Evolutionary conservation across 2,113 vertebrate genomes (phyloP), one percentile per base, ranked within the genome.

Genomic region (Sander vitreus): DNA sequence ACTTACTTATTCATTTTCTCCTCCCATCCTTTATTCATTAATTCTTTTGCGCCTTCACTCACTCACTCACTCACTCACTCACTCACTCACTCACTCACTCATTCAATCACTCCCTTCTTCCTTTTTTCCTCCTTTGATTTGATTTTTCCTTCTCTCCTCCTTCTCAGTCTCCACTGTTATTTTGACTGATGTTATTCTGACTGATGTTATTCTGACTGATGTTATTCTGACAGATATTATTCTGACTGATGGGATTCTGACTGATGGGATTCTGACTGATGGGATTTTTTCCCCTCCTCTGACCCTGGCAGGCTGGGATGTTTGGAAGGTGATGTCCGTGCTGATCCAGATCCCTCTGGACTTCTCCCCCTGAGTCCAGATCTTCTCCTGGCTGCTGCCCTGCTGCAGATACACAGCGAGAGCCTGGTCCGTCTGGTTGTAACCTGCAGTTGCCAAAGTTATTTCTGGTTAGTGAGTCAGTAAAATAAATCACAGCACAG

Each of bases 361-460:
- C 63, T 91, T 96, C 73, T 97, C 97, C 13, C 91, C 94, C 63
- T 96, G 96, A 0, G 95, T 97, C 98, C 98, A 99, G 84, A 99
- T 96, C 93, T 96, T 97, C 90, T 97, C 96, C 85, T 96, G 96
- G 88, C 94, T 93, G 7, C 95, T 89, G 65, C 95, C 94, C 77
- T 95, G 95, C 91, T 96, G 95, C 84, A 98, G 95, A 86, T 98
- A 97, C 64, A 98, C 96, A 4, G 94, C 87, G 47, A 99, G 92
- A 8, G 95, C 96, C 73, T 96, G 96, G 58, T 94, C 97, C 90
- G 96, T 96, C 96, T 97, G 96, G 88, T 95, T 96, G 94, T 97
- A 97, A 0, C 98, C 97, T 87, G 88, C 76, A 48, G 8, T 76
- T 63, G 39, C 50, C 76, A 79, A 3, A 86, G 80, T 69, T 74